Conservation (phyloP, 2,797 vertebrate species). For the Pantherophis alleghaniensis region DNA sequence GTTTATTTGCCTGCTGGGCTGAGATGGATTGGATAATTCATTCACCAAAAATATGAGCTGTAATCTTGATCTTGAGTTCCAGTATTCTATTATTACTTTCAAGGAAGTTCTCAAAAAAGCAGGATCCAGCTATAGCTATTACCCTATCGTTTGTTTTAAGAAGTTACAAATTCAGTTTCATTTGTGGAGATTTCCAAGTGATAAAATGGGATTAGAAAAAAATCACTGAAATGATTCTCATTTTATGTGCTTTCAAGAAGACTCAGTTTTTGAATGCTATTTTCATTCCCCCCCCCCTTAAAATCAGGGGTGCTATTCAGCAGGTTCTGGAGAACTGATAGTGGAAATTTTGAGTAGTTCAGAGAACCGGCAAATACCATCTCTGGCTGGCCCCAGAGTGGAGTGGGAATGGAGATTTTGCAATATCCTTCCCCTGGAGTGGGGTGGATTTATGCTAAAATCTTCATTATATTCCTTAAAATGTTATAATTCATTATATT, state of each 20-base stretch:
- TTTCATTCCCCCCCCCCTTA: background rate
- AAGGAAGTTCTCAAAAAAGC: background rate
- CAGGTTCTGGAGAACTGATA: no score
- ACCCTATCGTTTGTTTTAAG: background rate
- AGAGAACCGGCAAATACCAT: no score
- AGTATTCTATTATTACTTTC: background rate
- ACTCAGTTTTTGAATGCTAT: background rate
- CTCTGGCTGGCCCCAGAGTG: no score
- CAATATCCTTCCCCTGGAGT: no score
- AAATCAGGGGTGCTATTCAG: background rate
- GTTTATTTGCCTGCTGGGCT: slow-evolving; percentile 6
- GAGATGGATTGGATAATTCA: background rate
- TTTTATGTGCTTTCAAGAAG: background rate
- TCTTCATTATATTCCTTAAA: background rate
- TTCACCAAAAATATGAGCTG: background rate
- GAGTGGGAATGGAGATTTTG: no score
- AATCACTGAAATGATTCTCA: background rate
- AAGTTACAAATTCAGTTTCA: background rate
- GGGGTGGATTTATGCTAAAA: background rate
- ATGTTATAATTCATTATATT: background rate
- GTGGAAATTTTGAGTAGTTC: no score
- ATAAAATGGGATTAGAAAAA: background rate
- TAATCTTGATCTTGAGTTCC: background rate
- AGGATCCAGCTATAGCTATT: background rate
- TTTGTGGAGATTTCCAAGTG: background rate